Percentiles rank a stretch among this genome's conserved stretches.
These are phyloP conservation scores for Podarcis lilfordi DNA, from an alignment of 2,797 vertebrate genomes.

Conservation along the genomic window DNA sequence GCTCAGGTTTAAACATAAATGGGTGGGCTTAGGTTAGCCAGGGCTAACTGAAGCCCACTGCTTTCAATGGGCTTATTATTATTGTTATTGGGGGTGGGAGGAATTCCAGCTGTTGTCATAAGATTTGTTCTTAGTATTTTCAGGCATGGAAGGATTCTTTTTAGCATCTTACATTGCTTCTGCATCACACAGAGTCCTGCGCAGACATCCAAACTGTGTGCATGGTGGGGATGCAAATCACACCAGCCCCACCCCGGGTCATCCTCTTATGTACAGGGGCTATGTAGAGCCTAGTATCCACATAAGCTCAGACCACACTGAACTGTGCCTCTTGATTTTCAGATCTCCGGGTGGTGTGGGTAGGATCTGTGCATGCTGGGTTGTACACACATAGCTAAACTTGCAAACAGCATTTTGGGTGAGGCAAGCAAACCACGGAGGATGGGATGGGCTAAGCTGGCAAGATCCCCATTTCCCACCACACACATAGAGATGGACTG, in stretches of 20 bases:
- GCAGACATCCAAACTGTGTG: neutral
- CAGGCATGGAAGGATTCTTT: slow-evolving; percentile 25
- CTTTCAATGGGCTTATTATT: neutral
- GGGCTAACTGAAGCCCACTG: neutral
- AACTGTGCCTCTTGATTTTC: neutral
- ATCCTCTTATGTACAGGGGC: neutral
- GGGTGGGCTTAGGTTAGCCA: neutral
- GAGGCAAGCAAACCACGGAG: neutral
- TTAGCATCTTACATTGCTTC: slow-evolving; percentile 45
- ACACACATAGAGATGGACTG: neutral
- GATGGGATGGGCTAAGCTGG: neutral
- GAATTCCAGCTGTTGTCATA: neutral
- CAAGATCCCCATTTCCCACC: neutral
- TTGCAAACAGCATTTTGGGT: neutral
- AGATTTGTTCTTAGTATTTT: neutral
- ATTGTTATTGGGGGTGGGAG: neutral
- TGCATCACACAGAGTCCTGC: slow-evolving; percentile 39
- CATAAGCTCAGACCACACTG: neutral
- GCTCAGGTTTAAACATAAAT: neutral
- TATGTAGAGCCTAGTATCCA: neutral
- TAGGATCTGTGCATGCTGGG: neutral
- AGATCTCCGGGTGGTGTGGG: neutral
- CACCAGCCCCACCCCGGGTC: neutral
- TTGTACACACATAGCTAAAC: neutral
- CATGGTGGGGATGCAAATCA: neutral